These are phyloP conservation scores for Drosophila sp. DNA, from an alignment of 1,140 invertebrate species.

Conservation along the genomic window DNA sequence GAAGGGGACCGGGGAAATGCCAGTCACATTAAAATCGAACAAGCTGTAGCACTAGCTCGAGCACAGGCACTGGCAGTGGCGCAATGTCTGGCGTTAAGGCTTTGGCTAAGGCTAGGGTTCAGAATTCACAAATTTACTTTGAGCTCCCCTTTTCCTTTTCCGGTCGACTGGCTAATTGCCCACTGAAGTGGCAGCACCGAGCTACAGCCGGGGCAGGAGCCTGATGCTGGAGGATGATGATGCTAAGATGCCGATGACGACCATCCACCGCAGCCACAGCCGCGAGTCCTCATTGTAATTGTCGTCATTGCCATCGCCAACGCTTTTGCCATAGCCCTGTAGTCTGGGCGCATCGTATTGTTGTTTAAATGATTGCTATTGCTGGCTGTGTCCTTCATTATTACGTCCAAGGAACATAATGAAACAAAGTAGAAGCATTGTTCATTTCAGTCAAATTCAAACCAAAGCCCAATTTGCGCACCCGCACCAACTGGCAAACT, in stretches of 20 bases:
- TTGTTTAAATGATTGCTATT: constrained; percentile 62
- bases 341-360: constrained; percentile 57
- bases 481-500: neutral
- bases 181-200: constrained; percentile 69
- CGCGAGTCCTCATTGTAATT: constrained; percentile 67
- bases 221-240: constrained; percentile 21
- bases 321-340: constrained; percentile 27
- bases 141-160: constrained; percentile 75
- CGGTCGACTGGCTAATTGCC: constrained; percentile 67
- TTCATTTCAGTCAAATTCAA: constrained; percentile 22
- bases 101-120: constrained; percentile 46
- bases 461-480: constrained; percentile 7
- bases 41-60: constrained; percentile 1
- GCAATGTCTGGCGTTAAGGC: constrained; percentile 27
- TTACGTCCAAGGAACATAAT: constrained; percentile 50
- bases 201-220: constrained; percentile 32
- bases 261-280: constrained; percentile 66
- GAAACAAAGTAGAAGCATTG: constrained; percentile 45
- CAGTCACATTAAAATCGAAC: constrained; percentile 27
- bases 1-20: constrained; percentile 1
- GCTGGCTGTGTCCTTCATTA: constrained; percentile 63
- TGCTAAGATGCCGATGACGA: constrained; percentile 35
- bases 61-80: constrained; percentile 3
- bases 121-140: constrained; percentile 56
- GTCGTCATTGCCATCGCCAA: constrained; percentile 39